Conservation (phyloP, 2,113 vertebrate genomes). For the Atlantisia rogersi region DNA sequence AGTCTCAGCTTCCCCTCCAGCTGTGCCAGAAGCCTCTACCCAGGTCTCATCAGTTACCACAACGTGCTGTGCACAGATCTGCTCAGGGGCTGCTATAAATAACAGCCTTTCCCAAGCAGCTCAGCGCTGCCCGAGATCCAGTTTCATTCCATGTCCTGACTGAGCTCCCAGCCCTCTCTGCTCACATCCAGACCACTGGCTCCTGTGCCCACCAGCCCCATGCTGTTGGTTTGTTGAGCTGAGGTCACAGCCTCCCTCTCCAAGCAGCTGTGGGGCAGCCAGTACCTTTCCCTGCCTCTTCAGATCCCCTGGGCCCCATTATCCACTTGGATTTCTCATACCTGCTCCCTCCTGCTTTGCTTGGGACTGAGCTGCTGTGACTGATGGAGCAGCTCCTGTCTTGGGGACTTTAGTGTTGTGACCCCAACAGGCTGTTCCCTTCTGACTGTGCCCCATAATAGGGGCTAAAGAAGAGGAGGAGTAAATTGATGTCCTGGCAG, state of each 20-base stretch:
- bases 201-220: neutral
- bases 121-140: neutral
- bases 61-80: neutral
- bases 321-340: neutral
- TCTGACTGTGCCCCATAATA: neutral
- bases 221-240: neutral
- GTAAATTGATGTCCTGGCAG: neutral
- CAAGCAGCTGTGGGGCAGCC: neutral
- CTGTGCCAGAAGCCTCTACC: neutral
- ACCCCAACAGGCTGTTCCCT: neutral
- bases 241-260: neutral
- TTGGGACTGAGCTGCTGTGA: neutral
- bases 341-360: neutral
- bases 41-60: neutral
- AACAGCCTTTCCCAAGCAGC: neutral
- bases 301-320: neutral
- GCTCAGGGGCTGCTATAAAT: neutral
- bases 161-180: neutral
- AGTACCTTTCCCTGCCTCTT: neutral
- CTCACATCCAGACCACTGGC: neutral
- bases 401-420: rapidly evolving
- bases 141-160: neutral
- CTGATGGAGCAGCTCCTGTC: neutral
- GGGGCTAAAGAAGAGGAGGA: rapidly evolving
- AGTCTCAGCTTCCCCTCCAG: neutral